A percentile compares a stretch with the other conserved stretches of the same genome.
Conservation (phyloP, 2,797 vertebrate genomes). For the Betta splendens region DNA sequence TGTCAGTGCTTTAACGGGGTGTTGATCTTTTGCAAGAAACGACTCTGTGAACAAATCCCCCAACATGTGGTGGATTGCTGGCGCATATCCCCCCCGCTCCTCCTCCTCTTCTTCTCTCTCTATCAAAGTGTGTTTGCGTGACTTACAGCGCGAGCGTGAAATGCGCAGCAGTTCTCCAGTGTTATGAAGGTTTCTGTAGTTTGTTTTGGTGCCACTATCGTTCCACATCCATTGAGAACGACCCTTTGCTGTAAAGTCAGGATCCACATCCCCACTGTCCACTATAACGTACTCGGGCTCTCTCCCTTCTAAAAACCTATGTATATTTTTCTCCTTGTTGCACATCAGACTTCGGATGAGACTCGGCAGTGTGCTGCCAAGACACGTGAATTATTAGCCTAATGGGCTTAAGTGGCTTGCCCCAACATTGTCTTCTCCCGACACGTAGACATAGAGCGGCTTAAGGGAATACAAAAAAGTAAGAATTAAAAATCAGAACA, state of each 20-base stretch:
- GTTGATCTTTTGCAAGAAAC: conserved; percentile 66
- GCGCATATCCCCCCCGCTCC: conserved; percentile 58
- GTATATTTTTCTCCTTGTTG: conserved; percentile 30
- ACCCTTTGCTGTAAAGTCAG: too few species aligned
- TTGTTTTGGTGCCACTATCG: conserved; percentile 24
- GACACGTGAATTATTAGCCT: conserved; percentile 80
- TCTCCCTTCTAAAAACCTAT: conserved; percentile 37
- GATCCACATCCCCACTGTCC: conserved; percentile 15
- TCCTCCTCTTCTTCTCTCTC: conserved; percentile 36
- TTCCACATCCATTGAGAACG: too few species aligned
- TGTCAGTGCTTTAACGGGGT: conserved; percentile 62
- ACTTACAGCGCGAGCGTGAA: conserved; percentile 40
- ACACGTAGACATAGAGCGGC: conserved; percentile 48
- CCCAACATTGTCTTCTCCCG: conserved; percentile 74
- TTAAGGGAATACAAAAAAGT: conserved; percentile 44
- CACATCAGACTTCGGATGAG: conserved; percentile 66
- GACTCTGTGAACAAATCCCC: conserved; percentile 75
- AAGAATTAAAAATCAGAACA: conserved; percentile 63
- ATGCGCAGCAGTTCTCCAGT: conserved; percentile 20
- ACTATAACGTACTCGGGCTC: conserved; percentile 20
- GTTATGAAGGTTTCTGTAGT: conserved; percentile 14
- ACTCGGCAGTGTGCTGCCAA: conserved; percentile 71
- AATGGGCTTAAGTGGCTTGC: conserved; percentile 82
- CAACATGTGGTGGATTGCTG: conserved; percentile 71
- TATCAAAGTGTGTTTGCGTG: conserved; percentile 39